Percentiles rank a stretch among this genome's conserved stretches.
Evolutionary conservation across 92 coral and sea anemone genomes (phyloP).

Genomic region (Meandrina meandrites): DNA sequence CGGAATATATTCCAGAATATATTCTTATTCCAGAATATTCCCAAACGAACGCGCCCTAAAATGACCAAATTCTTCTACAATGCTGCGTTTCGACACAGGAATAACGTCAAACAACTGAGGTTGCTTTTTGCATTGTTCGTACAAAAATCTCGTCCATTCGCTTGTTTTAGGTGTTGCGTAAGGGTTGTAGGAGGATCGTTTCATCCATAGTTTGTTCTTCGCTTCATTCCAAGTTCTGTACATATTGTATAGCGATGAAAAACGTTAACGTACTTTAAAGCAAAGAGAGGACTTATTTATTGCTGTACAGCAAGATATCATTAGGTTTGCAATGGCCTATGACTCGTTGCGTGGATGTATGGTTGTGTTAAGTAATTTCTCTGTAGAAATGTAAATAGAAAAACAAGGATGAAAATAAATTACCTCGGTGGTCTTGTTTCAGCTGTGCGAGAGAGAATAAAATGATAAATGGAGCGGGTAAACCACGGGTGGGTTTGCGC

Average conservation of each 20-base stretch:
- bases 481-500: no score
- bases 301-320: neutral
- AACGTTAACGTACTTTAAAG: neutral
- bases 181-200: neutral
- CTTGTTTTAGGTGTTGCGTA: neutral
- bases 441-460: neutral
- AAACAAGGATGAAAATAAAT: slow-evolving; percentile 3
- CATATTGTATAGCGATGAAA: slow-evolving; percentile 1
- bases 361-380: neutral
- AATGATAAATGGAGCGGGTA: no score
- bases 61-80: neutral
- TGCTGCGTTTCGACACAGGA: neutral
- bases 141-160: neutral
- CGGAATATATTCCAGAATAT: no score
- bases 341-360: neutral
- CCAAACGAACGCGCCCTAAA: no score
- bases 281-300: slow-evolving; percentile 15
- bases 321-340: neutral
- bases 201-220: neutral
- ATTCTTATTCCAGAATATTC: no score
- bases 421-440: neutral
- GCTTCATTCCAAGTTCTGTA: neutral
- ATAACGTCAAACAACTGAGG: neutral
- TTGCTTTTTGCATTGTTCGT: neutral
- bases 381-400: slow-evolving; percentile 33